These are phyloP conservation scores for Diuraphis noxia DNA, from an alignment of 1,140 invertebrate genomes.

Conservation along the genomic window DNA sequence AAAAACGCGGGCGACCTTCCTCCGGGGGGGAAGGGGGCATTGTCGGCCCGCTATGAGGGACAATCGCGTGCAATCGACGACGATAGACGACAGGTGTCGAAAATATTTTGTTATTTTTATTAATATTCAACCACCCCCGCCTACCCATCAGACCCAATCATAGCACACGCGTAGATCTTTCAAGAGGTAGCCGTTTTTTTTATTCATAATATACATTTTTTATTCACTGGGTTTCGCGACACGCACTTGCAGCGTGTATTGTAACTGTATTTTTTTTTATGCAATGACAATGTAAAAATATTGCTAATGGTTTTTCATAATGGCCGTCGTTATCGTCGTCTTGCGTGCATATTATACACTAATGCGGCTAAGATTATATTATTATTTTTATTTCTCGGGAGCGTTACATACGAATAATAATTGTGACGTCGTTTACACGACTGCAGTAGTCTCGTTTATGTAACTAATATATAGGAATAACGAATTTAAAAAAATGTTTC, in stretches of 20 bases:
- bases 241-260: neutral
- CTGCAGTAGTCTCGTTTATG: neutral
- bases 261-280: neutral
- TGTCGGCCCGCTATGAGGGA: neutral
- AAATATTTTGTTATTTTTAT: neutral
- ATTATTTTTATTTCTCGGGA: neutral
- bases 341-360: neutral
- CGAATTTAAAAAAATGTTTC: neutral
- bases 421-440: neutral
- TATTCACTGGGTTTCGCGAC: neutral
- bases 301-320: neutral
- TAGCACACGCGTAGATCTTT: neutral
- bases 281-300: neutral
- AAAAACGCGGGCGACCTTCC: slow-evolving; percentile 13
- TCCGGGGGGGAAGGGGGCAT: neutral
- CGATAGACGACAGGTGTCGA: neutral
- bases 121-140: neutral
- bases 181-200: neutral
- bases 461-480: neutral
- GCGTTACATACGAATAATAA: neutral
- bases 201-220: neutral
- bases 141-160: neutral
- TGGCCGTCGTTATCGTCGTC: neutral
- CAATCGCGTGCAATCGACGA: neutral
- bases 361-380: neutral